Evolutionary conservation across 2,113 vertebrate species (phyloP), one percentile per base, ranked within the genome.

Genomic region (Amphilophus citrinellus): DNA sequence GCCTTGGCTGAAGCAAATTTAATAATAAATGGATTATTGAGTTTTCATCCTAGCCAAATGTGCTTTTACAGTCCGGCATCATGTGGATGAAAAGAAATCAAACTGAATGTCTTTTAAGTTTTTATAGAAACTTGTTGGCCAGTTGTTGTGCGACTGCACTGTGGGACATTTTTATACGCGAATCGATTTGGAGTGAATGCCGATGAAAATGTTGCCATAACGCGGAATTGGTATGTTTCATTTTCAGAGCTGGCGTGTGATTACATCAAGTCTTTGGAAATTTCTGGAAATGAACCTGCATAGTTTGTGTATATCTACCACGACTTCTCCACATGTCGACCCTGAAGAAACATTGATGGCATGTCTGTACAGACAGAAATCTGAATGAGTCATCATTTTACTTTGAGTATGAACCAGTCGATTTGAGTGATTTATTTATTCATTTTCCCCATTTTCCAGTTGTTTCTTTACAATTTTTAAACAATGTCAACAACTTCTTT

Each of bases 401-500:
- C 44, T 73, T 75, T 82, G 17, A 76, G 61, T 83, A 50, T 76
- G 22, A 79, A 62, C 42, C 71, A 14, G 53, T 80, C 58, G 47
- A 47, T 84, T 76, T 58, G 76, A 86, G 57, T 44, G 39, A 79
- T 80, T 84, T 56, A 10, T 39, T 39, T 35, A 35, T 35, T 35
- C 6, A 9, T 47, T 27, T 53, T 66, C 82, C 79, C 76, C 85
- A 88, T 90, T 86, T 84, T 27, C 61, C 24, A 77, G 30, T 68
- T 61, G 32, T 91, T 89, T 96, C 90, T 94, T 96, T 96, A 95
- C 94, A 87, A 92, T 93, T 82, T 89, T 76, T 79, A 82, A 85
- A 92, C 84, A 65, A 86, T 90, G 73, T 85, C 6, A 11, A 84
- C 82, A 73, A 88, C 89, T 92, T 94, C 80, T 93, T 95, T 95